These are phyloP conservation scores for Junonia oenone DNA, from an alignment of 2,888 invertebrate species.

Conservation along the genomic window DNA sequence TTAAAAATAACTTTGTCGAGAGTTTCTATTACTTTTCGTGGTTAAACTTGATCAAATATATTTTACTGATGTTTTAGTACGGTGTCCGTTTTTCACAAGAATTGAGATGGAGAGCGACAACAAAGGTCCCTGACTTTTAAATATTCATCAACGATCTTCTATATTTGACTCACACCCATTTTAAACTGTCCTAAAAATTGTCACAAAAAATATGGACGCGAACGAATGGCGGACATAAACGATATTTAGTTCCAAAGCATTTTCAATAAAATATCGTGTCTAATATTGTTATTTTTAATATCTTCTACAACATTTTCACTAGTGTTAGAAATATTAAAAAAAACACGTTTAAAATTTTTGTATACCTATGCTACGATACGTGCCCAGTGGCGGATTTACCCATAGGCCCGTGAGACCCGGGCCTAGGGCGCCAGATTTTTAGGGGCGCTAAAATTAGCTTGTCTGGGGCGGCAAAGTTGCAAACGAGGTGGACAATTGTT, in stretches of 20 bases:
- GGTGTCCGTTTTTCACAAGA: not conserved
- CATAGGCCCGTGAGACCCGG: too few species aligned
- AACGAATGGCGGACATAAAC: not conserved
- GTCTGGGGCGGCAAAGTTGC: too few species aligned
- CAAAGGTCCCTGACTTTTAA: not conserved
- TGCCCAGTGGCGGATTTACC: too few species aligned
- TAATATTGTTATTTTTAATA: not conserved
- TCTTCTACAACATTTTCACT: too few species aligned
- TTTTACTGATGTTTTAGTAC: not conserved
- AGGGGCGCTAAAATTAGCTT: too few species aligned
- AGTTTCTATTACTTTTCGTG: not conserved
- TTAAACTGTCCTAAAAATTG: not conserved
- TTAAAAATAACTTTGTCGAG: too few species aligned
- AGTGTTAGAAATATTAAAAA: too few species aligned
- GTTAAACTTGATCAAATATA: not conserved
- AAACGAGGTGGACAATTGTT: too few species aligned
- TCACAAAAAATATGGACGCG: not conserved
- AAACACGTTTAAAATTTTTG: too few species aligned
- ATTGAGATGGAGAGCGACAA: not conserved
- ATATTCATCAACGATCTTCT: not conserved
- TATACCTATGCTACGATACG: too few species aligned
- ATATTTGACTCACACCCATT: not conserved
- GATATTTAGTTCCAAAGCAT: not conserved
- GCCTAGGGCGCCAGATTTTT: too few species aligned
- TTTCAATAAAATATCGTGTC: not conserved